These are phyloP conservation scores for Willowsia nigromaculata DNA, from an alignment of 2,888 invertebrate species.

Conservation along the genomic window DNA sequence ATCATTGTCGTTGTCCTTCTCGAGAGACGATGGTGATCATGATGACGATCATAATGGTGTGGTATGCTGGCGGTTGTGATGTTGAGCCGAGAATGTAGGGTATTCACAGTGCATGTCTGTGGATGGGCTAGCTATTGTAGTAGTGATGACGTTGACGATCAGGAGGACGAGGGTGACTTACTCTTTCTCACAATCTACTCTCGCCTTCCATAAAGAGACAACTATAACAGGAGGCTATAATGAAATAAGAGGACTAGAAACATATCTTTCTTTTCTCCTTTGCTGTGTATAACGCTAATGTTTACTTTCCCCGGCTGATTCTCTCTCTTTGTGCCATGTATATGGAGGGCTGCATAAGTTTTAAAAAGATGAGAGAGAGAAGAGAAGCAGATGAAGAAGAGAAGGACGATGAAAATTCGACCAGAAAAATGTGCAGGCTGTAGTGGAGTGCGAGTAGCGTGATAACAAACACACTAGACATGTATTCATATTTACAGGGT, in stretches of 20 bases:
- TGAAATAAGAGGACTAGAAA: neutral
- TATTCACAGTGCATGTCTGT: slow-evolving; percentile 1
- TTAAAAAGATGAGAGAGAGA: neutral
- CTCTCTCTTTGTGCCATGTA: neutral
- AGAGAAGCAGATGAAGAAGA: neutral
- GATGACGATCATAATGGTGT: neutral
- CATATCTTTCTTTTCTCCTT: neutral
- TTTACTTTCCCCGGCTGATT: slow-evolving; percentile 31
- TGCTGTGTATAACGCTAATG: neutral
- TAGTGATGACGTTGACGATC: slow-evolving; percentile 1
- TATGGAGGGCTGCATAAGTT: neutral
- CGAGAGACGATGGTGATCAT: neutral
- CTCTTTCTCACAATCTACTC: neutral
- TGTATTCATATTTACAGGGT: neutral
- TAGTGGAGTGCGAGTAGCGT: neutral
- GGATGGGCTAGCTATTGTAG: neutral
- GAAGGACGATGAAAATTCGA: neutral
- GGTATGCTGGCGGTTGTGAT: slow-evolving; percentile 4
- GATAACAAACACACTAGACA: neutral
- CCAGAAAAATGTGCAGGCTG: neutral
- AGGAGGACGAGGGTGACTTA: neutral
- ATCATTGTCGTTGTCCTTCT: neutral
- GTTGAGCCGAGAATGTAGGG: neutral
- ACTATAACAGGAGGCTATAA: neutral
- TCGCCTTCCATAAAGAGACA: neutral